Evolutionary conservation across 1,140 invertebrate genomes (phyloP), one percentile per base, ranked within the genome.

Genomic region (Lepidurus packardi): DNA sequence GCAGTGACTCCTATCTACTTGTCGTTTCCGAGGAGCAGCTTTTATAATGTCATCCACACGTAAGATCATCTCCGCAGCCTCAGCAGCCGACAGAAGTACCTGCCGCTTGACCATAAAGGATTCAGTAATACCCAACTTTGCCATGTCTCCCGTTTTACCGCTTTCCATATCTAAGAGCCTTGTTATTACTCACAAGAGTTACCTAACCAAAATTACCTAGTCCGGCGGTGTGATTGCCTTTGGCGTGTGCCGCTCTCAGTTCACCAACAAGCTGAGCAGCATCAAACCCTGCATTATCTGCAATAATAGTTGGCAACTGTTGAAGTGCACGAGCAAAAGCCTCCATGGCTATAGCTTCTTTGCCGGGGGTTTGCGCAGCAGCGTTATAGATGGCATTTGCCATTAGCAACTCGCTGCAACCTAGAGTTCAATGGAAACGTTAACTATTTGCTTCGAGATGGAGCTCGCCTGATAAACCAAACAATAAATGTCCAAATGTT

Each of bases 41-140:
- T 92, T 96, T 41, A 99, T 92, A 79, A 99, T 99, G 85, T 98
- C 92, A 85, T 99, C 98, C 1, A 99, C 98, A 73, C 98, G 91
- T 9, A 99, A 87, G 83, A 99, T 99, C 94, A 99, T 97, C 88
- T 99, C 98, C 0, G 98, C 97, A 5, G 98, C 98, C 87, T 99
- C 98, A 0, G 96, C 87, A 7, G 97, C 98, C 53, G 95, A 97
- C 78, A 97, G 82, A 53, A 99, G 85, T 10, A 99, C 95, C 86
- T 98, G 97, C 42, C 94, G 88, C 85, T 99, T 99, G 0, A 99
- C 97, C 21, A 93, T 93, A 86, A 92, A 98, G 0, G 97, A 98
- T 87, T 99, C 98, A 0, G 95, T 97, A 80, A 99, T 93, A 25
- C 97, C 97, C 45, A 98, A 85, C 24, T 89, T 87, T 78, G 91